Percentiles rank a stretch among this genome's conserved stretches.
These are phyloP conservation scores for Chironomus tentans DNA, from an alignment of 2,888 invertebrate genomes.

Conservation along the genomic window DNA sequence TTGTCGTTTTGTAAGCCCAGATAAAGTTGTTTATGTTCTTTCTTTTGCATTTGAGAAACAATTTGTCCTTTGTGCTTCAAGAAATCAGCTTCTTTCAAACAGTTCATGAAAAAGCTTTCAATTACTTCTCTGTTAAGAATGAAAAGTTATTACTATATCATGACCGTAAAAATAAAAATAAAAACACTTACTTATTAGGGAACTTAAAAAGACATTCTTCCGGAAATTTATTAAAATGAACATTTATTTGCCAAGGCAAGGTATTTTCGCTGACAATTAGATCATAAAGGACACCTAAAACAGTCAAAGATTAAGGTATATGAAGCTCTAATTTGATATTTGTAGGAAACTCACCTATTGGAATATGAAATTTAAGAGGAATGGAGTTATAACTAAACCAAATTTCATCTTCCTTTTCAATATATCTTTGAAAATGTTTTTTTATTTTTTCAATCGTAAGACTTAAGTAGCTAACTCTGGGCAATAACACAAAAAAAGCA, in stretches of 20 bases:
- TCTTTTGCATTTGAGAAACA: slow-evolving; percentile 86
- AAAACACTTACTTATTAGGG: slow-evolving; percentile 58
- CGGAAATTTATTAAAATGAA: slow-evolving; percentile 93
- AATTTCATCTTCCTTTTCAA: slow-evolving; percentile 77
- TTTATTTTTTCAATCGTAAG: slow-evolving; percentile 91
- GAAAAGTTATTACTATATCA: not conserved
- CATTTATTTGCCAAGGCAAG: slow-evolving; percentile 87
- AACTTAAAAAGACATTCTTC: slow-evolving; percentile 81
- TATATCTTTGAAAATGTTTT: slow-evolving; percentile 76
- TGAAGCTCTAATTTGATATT: not conserved
- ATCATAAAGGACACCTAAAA: slow-evolving; percentile 64
- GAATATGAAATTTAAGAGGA: slow-evolving; percentile 83
- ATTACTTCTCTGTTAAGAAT: slow-evolving; percentile 64
- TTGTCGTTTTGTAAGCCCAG: slow-evolving; percentile 84
- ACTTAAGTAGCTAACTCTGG: slow-evolving; percentile 88
- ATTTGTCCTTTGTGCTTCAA: slow-evolving; percentile 88
- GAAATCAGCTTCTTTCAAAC: slow-evolving; percentile 96
- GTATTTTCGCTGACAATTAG: slow-evolving; percentile 45
- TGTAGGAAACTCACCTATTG: slow-evolving; percentile 53
- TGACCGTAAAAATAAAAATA: no score
- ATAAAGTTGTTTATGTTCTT: slow-evolving; percentile 96
- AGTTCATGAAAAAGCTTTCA: slow-evolving; percentile 90
- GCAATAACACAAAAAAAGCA: slow-evolving; percentile 87
- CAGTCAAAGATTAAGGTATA: not conserved
- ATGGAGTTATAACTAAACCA: slow-evolving; percentile 91